Evolutionary conservation across 1,140 invertebrate genomes (phyloP).

Genomic region (Spodoptera litura): DNA sequence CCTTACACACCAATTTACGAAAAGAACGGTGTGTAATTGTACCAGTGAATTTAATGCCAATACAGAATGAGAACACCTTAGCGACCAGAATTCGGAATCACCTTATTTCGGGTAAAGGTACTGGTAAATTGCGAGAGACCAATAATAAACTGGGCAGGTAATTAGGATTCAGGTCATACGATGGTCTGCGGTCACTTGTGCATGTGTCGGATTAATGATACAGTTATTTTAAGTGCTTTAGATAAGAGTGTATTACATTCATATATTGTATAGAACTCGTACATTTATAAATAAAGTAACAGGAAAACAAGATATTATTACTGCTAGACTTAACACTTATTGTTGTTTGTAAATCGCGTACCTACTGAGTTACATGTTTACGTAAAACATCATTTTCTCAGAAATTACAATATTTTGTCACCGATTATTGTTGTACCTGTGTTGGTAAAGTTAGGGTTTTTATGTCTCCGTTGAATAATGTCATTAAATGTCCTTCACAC

Average conservation of each 20-base stretch:
- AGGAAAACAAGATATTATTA: conserved; percentile 1
- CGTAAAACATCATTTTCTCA: not conserved
- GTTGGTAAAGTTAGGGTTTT: no score
- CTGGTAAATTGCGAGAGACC: not conserved
- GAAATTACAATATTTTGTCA: not conserved
- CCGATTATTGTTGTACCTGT: no score
- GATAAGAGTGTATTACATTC: not conserved
- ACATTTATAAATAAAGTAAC: not conserved
- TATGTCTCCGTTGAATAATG: no score
- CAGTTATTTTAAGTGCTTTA: conserved; percentile 7
- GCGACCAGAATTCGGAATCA: conserved; percentile 29
- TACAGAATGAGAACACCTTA: conserved; percentile 12
- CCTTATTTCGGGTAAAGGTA: conserved; percentile 29
- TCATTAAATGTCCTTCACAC: no score
- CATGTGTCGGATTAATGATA: conserved; percentile 9
- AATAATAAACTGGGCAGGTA: conserved; percentile 9
- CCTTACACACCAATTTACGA: conserved; percentile 6
- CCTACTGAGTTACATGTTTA: not conserved
- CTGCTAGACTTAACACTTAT: not conserved
- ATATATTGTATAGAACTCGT: not conserved
- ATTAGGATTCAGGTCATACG: conserved; percentile 25
- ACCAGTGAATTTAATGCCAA: conserved; percentile 20
- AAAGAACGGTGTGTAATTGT: conserved; percentile 23
- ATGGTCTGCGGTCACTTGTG: conserved; percentile 25
- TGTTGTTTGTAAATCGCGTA: not conserved